Percentiles rank a stretch among this genome's conserved stretches.
phyloP scores from a whole-genome alignment of 2,113 vertebrate species.

The Gnathonemus echidnorhynchus region DNA sequence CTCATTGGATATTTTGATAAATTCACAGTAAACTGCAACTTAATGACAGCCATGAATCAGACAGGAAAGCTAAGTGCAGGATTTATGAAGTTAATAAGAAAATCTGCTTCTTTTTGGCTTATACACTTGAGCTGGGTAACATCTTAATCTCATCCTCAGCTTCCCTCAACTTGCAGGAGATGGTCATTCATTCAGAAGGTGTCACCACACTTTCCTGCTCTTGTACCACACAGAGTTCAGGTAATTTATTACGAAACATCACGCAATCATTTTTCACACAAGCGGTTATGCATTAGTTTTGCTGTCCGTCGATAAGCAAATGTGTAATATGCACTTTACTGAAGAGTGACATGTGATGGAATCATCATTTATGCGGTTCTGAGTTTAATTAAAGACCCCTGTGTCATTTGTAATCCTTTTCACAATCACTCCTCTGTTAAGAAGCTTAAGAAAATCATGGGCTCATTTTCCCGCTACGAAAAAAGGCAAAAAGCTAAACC shows the following conservation, averaged over 20 bases:
- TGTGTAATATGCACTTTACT: not conserved
- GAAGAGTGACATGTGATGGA: not conserved
- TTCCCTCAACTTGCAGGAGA: not conserved
- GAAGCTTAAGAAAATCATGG: conserved; percentile 13
- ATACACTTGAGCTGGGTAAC: not conserved
- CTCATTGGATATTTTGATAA: not conserved
- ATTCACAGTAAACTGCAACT: not conserved
- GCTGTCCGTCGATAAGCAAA: not conserved
- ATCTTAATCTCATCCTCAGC: not conserved
- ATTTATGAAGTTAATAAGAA: not conserved
- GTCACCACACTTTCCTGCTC: not conserved
- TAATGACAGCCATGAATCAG: not conserved
- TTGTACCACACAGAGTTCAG: not conserved
- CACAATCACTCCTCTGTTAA: conserved; percentile 17
- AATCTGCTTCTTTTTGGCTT: not conserved
- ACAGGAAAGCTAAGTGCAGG: not conserved
- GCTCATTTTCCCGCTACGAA: conserved; percentile 12
- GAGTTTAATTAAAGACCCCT: conserved; percentile 18
- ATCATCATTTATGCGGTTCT: not conserved
- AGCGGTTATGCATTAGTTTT: not conserved
- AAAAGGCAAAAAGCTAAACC: not conserved
- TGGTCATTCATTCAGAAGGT: not conserved
- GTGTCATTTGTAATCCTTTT: conserved; percentile 10
- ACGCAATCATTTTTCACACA: not conserved
- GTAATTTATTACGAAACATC: not conserved